These are phyloP conservation scores for Athene cunicularia DNA, from an alignment of 2,113 vertebrate species.

Conservation along the genomic window DNA sequence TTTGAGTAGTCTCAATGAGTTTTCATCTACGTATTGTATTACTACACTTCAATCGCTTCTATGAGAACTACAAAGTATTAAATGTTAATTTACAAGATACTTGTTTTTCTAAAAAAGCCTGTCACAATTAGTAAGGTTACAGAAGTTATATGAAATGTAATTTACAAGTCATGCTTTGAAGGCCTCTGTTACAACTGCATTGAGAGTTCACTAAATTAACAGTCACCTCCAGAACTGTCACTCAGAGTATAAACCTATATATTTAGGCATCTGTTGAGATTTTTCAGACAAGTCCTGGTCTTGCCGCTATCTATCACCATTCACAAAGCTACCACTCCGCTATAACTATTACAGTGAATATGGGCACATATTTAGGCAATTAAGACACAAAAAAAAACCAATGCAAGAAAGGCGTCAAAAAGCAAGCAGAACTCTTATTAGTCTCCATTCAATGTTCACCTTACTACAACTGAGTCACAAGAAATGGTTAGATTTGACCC, in stretches of 20 bases:
- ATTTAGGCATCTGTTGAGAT: neutral
- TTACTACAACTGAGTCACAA: neutral
- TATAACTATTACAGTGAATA: neutral
- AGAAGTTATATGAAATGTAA: neutral
- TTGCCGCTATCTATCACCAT: neutral
- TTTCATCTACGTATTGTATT: neutral
- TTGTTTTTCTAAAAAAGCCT: rapidly evolving
- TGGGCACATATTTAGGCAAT: neutral
- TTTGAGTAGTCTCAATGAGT: neutral
- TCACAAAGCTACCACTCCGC: neutral
- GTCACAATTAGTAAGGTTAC: neutral
- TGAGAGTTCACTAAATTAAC: neutral
- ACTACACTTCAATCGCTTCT: neutral
- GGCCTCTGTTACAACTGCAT: neutral
- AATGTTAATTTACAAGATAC: neutral
- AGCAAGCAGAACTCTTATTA: rapidly evolving
- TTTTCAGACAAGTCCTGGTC: neutral
- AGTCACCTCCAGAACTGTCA: neutral
- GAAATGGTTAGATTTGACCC: neutral
- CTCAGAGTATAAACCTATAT: neutral
- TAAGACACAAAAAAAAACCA: neutral
- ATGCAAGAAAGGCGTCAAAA: neutral
- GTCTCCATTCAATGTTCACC: too few relatives aligned
- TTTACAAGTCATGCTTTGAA: neutral
- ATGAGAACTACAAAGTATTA: neutral